These are phyloP conservation scores for Habroteleia sp. DNA, from an alignment of 2,888 invertebrate genomes.

Conservation along the genomic window DNA sequence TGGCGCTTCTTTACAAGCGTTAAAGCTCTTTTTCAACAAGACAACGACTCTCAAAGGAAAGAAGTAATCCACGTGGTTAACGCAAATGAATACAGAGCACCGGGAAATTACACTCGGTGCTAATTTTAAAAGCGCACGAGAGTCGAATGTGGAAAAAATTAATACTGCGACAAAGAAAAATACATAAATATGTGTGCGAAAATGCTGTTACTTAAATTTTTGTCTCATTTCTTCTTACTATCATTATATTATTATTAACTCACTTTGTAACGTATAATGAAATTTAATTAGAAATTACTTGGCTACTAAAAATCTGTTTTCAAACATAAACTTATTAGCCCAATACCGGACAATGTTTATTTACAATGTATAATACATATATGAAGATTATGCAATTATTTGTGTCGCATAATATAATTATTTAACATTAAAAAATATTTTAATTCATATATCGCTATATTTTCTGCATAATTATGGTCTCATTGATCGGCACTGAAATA, in stretches of 20 bases:
- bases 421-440: no score
- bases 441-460: no score
- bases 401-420: no score
- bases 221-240: neutral
- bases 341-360: no score
- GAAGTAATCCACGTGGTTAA: conserved; percentile 44
- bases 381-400: no score
- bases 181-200: conserved; percentile 8
- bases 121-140: conserved; percentile 39
- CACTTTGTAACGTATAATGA: neutral
- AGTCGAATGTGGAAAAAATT: conserved; percentile 46
- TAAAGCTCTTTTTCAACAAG: conserved; percentile 28
- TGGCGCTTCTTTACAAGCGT: conserved; percentile 10
- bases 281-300: conserved; percentile 3
- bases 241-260: neutral
- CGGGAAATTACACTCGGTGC: conserved; percentile 42
- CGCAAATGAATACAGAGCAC: conserved; percentile 46
- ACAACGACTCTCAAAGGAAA: conserved; percentile 50
- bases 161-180: conserved; percentile 14
- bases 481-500: no score
- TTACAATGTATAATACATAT: no score
- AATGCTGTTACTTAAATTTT: conserved; percentile 17
- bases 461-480: no score
- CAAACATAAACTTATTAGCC: no score
- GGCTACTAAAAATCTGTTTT: no score